phyloP scores from a whole-genome alignment of 2,888 invertebrate species.

The Acrocyrtus sp. region DNA sequence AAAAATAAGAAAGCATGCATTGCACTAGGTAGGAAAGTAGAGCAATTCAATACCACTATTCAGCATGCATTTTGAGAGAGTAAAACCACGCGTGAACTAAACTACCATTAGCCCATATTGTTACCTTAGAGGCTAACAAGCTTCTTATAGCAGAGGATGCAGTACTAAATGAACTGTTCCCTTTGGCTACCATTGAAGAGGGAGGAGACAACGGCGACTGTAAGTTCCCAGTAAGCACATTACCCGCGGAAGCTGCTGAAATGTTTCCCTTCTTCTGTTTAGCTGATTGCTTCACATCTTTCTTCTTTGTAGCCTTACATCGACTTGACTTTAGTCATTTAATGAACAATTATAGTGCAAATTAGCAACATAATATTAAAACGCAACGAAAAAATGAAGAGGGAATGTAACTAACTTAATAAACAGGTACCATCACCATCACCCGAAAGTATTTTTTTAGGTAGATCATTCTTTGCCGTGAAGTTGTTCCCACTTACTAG shows the following conservation, averaged over 20 bases:
- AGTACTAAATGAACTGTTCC: slow-evolving; percentile 51
- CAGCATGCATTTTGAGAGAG: no score
- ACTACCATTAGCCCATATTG: slow-evolving; percentile 5
- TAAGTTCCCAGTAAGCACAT: no score
- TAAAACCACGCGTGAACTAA: neutral
- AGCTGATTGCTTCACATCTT: slow-evolving; percentile 21
- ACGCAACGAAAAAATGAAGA: neutral
- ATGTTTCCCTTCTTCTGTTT: slow-evolving; percentile 13
- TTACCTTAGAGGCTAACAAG: slow-evolving; percentile 63
- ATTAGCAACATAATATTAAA: neutral
- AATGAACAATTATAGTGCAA: neutral
- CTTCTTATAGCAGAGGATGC: slow-evolving; percentile 63
- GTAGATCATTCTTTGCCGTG: no score
- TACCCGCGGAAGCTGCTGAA: no score
- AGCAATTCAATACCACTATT: neutral
- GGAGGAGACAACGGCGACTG: no score
- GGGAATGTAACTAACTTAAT: neutral
- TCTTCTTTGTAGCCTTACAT: slow-evolving; percentile 26
- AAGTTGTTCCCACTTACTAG: no score
- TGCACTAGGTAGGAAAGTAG: no score
- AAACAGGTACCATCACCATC: no score
- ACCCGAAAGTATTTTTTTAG: no score
- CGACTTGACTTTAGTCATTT: slow-evolving; percentile 21
- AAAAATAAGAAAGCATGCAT: no score
- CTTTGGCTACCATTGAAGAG: slow-evolving; percentile 18